Conservation (phyloP, 2,888 invertebrate species). For the Lacanobia oleracea region DNA sequence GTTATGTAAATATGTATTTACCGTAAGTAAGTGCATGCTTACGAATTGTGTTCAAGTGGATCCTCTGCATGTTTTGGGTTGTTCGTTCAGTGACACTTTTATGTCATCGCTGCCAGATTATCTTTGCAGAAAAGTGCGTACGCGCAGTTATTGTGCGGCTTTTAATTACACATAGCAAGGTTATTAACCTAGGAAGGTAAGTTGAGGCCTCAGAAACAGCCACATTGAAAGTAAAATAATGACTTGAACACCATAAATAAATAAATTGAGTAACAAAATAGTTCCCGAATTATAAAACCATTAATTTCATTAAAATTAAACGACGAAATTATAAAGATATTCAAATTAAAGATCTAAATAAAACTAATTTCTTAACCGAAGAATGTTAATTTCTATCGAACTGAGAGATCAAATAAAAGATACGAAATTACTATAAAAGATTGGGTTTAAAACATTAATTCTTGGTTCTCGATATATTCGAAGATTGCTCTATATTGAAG, state of each 20-base stretch:
- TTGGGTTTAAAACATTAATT: conserved; percentile 24
- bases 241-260: neutral
- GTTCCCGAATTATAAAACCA: conserved; percentile 16
- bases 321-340: conserved; percentile 19
- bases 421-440: conserved; percentile 42
- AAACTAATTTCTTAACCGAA: conserved; percentile 41
- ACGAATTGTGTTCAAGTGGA: neutral
- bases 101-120: conserved; percentile 76
- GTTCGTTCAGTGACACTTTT: conserved; percentile 75
- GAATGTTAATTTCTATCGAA: conserved; percentile 34
- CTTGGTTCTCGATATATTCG: conserved; percentile 26
- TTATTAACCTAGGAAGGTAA: neutral
- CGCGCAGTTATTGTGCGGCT: conserved; percentile 28
- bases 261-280: conserved; percentile 2
- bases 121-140: conserved; percentile 35
- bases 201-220: conserved; percentile 6
- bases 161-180: conserved; percentile 10
- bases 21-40: too few relatives aligned
- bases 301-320: conserved; percentile 18
- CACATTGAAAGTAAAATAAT: neutral
- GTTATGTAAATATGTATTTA: too few relatives aligned
- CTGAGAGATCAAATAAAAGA: conserved; percentile 40
- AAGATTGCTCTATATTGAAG: conserved; percentile 36
- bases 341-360: conserved; percentile 36
- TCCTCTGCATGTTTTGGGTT: conserved; percentile 20